Evolutionary conservation across 2,888 invertebrate species (phyloP), one percentile per base, ranked within the genome.

Genomic region (Amitus sp.): DNA sequence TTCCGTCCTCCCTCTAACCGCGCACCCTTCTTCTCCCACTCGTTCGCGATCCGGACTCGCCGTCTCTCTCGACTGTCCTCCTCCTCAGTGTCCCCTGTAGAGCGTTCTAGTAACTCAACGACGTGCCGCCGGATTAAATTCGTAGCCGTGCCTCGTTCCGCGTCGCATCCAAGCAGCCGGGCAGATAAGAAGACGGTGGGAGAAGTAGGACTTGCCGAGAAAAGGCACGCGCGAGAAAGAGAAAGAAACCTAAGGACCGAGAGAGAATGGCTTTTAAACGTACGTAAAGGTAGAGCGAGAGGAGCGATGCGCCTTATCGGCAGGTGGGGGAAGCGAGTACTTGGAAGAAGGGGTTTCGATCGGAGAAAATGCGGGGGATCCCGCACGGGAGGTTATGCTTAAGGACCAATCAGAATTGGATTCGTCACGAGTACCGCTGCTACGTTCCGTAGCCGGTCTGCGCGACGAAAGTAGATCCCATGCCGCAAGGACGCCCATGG

Each of bases 371-470:
- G 71, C 71, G 65, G 71, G 72, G 72, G 13, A 18, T 69, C 71
- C 72, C 68, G 74, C 74, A 76, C 75, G 78, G 80, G 78, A 77
- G 80, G 79, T 74, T 77, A 76, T 82, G 83, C 82, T 83, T 80
- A 78, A 82, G 84, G 83, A 84, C 87, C 86, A 87, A 87, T 87
- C 82, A 85, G 85, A 84, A 85, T 84, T 81, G 84, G 84, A 86
- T 86, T 85, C 86, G 86, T 86, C 85, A 85, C 84, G 84, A 80
- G 75, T 73, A 77, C 79, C 80, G 75, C 73, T 68, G 72, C 71
- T 68, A 72, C 70, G 71, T 74, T 73, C 75, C 78, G 78, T 76
- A 77, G 79, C 78, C 70, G 65, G 48, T 60, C 40, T 59, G 64
- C 60, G 46, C 54, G 70, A 74, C 61, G 73, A 79, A 80, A 79